Percentiles rank a stretch among this genome's conserved stretches.
Evolutionary conservation across 2,888 invertebrate species (phyloP).

Genomic region (Zaprionus lineosus): DNA sequence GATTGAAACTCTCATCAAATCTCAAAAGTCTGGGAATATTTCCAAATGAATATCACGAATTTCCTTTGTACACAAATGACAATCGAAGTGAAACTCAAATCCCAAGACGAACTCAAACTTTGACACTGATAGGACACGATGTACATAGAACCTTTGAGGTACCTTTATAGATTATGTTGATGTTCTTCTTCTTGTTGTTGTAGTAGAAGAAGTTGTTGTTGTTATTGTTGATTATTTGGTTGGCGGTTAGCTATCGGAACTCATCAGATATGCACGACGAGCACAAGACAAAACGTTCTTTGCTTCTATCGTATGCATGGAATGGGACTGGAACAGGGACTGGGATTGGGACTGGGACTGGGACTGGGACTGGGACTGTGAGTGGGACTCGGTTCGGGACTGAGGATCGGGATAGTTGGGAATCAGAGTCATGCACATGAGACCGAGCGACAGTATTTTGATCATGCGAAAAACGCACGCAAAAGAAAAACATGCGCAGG

Average conservation of each 20-base stretch:
- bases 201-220: slow-evolving; percentile 15
- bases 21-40: neutral
- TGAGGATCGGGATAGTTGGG: slow-evolving; percentile 26
- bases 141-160: slow-evolving; percentile 25
- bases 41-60: slow-evolving; percentile 12
- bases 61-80: slow-evolving; percentile 23
- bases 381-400: too few species aligned
- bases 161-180: too few species aligned
- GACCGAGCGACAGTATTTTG: slow-evolving; percentile 56
- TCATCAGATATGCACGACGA: slow-evolving; percentile 71
- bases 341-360: too few species aligned
- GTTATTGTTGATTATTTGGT: slow-evolving; percentile 6
- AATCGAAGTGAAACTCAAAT: neutral
- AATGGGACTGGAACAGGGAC: slow-evolving; percentile 13
- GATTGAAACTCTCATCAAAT: too few species aligned
- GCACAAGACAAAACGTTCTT: slow-evolving; percentile 51
- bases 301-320: slow-evolving; percentile 39
- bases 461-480: slow-evolving; percentile 78
- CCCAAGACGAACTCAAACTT: slow-evolving; percentile 39
- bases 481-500: slow-evolving; percentile 73
- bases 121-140: slow-evolving; percentile 62
- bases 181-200: slow-evolving; percentile 18
- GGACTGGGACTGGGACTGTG: slow-evolving; percentile 15
- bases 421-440: slow-evolving; percentile 41
- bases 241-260: slow-evolving; percentile 60